A percentile compares a stretch with the other conserved stretches of the same genome.
Evolutionary conservation across 2,888 invertebrate genomes (phyloP).

Genomic region (Drosophila leonis): DNA sequence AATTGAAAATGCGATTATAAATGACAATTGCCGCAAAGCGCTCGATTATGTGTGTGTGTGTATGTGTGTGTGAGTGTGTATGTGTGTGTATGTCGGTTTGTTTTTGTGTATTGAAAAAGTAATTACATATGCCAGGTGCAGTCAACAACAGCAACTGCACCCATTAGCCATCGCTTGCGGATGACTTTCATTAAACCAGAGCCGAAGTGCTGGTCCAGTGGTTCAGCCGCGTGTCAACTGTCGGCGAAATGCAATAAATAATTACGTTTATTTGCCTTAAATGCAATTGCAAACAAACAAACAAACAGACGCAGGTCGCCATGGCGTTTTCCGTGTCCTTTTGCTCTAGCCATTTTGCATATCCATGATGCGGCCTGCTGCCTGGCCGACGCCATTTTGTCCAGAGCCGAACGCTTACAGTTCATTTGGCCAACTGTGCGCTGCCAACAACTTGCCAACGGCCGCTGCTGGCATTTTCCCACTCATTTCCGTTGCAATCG

Average conservation of each 20-base stretch:
- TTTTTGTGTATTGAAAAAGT: slow-evolving; percentile 44
- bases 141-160: slow-evolving; percentile 10
- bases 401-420: slow-evolving; percentile 57
- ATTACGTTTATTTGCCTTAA: slow-evolving; percentile 78
- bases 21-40: slow-evolving; percentile 49
- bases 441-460: slow-evolving; percentile 16
- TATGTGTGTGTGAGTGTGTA: background rate
- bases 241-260: slow-evolving; percentile 76
- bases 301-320: slow-evolving; percentile 14
- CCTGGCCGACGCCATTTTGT: slow-evolving; percentile 41
- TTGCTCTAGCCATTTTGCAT: slow-evolving; percentile 53
- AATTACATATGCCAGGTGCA: slow-evolving; percentile 62
- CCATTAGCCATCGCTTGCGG: slow-evolving; percentile 34
- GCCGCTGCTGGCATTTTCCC: slow-evolving; percentile 64
- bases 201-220: slow-evolving; percentile 30
- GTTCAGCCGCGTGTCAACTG: slow-evolving; percentile 51
- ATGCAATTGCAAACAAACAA: slow-evolving; percentile 72
- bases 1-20: slow-evolving; percentile 73
- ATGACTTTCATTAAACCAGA: slow-evolving; percentile 49
- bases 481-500: slow-evolving; percentile 78
- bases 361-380: slow-evolving; percentile 16
- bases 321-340: background rate
- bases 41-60: slow-evolving; percentile 1
- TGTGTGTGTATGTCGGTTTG: too few species aligned
- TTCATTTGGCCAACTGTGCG: slow-evolving; percentile 65